phyloP scores from a whole-genome alignment of 2,797 vertebrate genomes.

The Catostomus latipinnis region DNA sequence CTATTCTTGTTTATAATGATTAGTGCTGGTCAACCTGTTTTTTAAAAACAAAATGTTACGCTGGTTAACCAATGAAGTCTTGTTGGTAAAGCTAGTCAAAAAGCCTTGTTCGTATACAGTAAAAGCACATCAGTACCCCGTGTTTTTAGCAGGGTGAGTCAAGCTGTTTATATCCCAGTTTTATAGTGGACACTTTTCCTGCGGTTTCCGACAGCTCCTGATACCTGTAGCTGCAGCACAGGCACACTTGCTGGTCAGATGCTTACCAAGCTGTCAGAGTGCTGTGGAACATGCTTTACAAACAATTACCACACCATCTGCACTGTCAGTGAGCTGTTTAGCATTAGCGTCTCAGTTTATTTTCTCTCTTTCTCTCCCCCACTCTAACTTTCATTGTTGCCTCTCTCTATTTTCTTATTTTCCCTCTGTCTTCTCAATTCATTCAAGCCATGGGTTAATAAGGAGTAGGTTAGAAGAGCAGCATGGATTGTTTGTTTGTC shows the following conservation, averaged over 20 bases:
- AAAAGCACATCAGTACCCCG: too few relatives aligned
- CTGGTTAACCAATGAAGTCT: too few relatives aligned
- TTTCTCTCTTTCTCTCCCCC: slow-evolving; percentile 3
- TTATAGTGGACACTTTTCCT: slow-evolving; percentile 25
- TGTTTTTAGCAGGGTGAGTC: neutral
- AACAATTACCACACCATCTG: slow-evolving; percentile 80
- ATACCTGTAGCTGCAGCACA: slow-evolving; percentile 59
- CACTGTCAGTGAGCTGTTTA: slow-evolving; percentile 67
- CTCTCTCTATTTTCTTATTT: slow-evolving; percentile 4
- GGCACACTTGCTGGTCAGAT: slow-evolving; percentile 42
- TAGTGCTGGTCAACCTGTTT: too few relatives aligned
- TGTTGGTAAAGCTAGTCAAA: too few relatives aligned
- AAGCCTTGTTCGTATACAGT: too few relatives aligned
- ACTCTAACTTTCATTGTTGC: slow-evolving; percentile 41
- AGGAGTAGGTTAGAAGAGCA: slow-evolving; percentile 53
- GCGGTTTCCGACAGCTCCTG: slow-evolving; percentile 63
- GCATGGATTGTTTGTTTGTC: slow-evolving; percentile 34
- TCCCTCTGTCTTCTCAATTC: slow-evolving; percentile 35
- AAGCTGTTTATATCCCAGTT: slow-evolving; percentile 6
- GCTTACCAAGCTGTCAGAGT: slow-evolving; percentile 72
- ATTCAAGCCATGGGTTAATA: slow-evolving; percentile 53
- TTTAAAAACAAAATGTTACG: too few relatives aligned
- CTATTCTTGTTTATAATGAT: too few relatives aligned
- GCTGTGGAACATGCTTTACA: slow-evolving; percentile 74
- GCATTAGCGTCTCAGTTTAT: slow-evolving; percentile 58